Base-by-base conservation (phyloP, 1,140 invertebrate species). In the Drosophila kikkawai region DNA sequence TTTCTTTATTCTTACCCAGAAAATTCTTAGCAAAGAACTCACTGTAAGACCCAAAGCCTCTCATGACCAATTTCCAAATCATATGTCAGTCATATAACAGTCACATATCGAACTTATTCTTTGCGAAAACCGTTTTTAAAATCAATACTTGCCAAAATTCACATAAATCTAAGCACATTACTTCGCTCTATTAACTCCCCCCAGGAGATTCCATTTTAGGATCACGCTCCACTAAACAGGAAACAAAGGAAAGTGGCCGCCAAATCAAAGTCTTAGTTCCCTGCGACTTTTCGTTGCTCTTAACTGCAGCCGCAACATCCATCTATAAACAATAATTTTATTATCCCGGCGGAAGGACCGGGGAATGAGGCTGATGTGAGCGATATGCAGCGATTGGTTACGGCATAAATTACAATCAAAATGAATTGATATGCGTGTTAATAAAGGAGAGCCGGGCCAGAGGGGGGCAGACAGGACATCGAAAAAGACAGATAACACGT, bases 401-500 rank as follows among this genome's bases (percentile, higher is more conserved):
- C 84, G 84, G 84, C 81, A 88, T 88, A 88, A 88, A 88, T 88
- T 88, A 88, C 81, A 88, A 90, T 88, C 85, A 90, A 84, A 90
- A 84, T 90, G 84, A 88, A 88, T 88, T 88, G 85, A 88, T 88
- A 88, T 88, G 84, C 84, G 84, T 88, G 84, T 88, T 88, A 88
- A 88, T 88, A 88, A 88, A 90, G 77, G 53, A 39, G 69, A 48
- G 39, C 32, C 47, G 59, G 48, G 47, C n/a, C 53, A 56, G 19
- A 56, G 53, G 53, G 53, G 53, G 53, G 53, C 53, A 56, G 36
- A 56, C 53, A 39, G 36, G 36, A 39, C 13, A 56, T 6, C 8
- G 8, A 39, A 39, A 15, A 13, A 55, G 34, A 6, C 36, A 13
- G 34, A 22, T 15, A 22, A 15, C 4, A 8, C 36, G 53, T 56